Evolutionary conservation across 2,888 invertebrate genomes (phyloP).

Genomic region (Podotricha telesiphe): DNA sequence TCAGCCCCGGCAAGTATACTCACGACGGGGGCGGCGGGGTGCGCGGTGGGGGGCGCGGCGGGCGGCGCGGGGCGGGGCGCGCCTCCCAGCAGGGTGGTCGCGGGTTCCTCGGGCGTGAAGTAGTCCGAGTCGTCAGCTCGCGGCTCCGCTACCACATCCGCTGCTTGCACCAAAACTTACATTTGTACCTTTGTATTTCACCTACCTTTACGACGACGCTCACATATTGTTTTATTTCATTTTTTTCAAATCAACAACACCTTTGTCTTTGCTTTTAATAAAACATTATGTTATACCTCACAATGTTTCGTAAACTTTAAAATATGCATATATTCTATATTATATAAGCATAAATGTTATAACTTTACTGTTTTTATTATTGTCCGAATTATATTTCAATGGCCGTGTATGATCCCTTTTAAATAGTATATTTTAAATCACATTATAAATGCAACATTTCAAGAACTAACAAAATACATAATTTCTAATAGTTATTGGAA

Average conservation of each 20-base stretch:
- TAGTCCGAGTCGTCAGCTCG: conserved; percentile 89
- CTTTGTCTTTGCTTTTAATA: background rate
- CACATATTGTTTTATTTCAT: background rate
- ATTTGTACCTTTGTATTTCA: background rate
- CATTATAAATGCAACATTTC: no score
- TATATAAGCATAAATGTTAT: no score
- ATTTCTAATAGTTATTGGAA: no score
- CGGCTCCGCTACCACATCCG: conserved; percentile 68
- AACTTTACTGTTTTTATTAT: no score
- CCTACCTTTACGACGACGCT: background rate
- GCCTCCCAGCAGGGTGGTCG: conserved; percentile 85
- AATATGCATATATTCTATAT: no score
- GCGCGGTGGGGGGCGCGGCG: background rate
- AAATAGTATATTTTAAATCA: no score
- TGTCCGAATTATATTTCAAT: no score
- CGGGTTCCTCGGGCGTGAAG: conserved; percentile 90
- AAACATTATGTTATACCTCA: no score
- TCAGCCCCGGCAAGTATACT: conserved; percentile 15
- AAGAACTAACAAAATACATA: no score
- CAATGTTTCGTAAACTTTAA: no score
- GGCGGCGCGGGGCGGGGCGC: conserved; percentile 5
- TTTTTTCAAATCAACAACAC: background rate
- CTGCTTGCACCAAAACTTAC: conserved; percentile 43
- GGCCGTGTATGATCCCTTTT: no score
- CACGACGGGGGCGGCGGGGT: background rate